phyloP scores from a whole-genome alignment of 2,113 vertebrate species.

The Orthonyx spaldingii region DNA sequence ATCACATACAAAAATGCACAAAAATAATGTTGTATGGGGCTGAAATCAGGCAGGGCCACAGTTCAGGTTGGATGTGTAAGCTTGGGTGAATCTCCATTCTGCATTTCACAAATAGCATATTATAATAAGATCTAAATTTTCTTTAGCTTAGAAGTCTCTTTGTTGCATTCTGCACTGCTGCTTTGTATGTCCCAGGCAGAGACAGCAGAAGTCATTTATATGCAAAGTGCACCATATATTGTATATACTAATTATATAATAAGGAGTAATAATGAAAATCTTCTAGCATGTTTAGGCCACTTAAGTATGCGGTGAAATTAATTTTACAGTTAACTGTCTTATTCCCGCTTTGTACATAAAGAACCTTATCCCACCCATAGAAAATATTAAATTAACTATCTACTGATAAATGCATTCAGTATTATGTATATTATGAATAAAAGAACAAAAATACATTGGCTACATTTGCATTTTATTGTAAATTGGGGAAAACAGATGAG shows the following conservation, averaged over 20 bases:
- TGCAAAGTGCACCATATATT: conserved; percentile 27
- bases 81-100: background rate
- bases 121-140: background rate
- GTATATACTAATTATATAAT: conserved; percentile 48
- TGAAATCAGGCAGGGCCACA: background rate
- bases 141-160: background rate
- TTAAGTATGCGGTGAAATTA: conserved; percentile 6
- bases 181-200: background rate
- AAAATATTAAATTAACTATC: conserved; percentile 28
- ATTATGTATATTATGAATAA: background rate
- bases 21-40: background rate
- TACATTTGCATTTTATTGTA: conserved; percentile 8
- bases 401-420: background rate
- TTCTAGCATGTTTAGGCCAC: conserved; percentile 30
- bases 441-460: background rate
- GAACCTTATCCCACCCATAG: background rate
- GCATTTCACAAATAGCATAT: background rate
- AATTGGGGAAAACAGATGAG: conserved; percentile 25
- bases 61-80: background rate
- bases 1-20: background rate
- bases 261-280: conserved; percentile 39
- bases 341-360: conserved; percentile 10
- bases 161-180: background rate
- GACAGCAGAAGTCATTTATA: conserved; percentile 13
- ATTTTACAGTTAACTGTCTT: conserved; percentile 47